Percentiles rank a stretch among this genome's conserved stretches.
phyloP scores from a whole-genome alignment of 1,140 invertebrate species.

The Argopecten irradians region DNA sequence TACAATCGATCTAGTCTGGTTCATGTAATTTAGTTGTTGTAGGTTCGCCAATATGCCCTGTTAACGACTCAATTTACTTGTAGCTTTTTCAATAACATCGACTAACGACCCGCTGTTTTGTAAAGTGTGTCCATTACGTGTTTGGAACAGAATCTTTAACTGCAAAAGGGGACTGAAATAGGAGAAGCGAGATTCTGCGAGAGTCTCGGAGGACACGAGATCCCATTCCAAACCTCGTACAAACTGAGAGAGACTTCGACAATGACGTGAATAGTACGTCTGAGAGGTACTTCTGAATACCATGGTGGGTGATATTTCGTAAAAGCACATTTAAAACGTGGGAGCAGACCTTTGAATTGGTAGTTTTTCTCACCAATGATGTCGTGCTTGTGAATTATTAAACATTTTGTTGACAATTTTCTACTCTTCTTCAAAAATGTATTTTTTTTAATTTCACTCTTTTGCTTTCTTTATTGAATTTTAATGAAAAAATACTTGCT shows the following conservation, averaged over 20 bases:
- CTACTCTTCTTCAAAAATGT: not conserved
- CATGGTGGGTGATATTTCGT: not conserved
- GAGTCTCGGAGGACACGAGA: not conserved
- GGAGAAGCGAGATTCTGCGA: not conserved
- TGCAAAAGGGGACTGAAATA: not conserved
- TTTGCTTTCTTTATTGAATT: too few species aligned
- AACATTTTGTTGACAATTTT: conserved; percentile 5
- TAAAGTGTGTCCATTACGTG: not conserved
- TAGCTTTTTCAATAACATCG: not conserved
- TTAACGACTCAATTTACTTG: not conserved
- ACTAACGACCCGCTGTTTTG: not conserved
- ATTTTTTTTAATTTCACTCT: not conserved
- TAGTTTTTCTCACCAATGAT: not conserved
- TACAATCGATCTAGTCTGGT: not conserved
- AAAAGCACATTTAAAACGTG: not conserved
- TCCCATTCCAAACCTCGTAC: not conserved
- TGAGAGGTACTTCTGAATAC: not conserved
- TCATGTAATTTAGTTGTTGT: conserved; percentile 13
- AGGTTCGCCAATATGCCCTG: not conserved
- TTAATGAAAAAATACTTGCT: too few species aligned
- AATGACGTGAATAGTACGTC: not conserved
- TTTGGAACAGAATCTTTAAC: not conserved
- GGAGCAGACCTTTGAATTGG: not conserved
- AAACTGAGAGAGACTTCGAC: not conserved
- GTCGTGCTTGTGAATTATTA: conserved; percentile 3